A percentile compares a stretch with the other conserved stretches of the same genome.
Conservation (phyloP, 2,797 vertebrate species). For the Fundulus diaphanus region DNA sequence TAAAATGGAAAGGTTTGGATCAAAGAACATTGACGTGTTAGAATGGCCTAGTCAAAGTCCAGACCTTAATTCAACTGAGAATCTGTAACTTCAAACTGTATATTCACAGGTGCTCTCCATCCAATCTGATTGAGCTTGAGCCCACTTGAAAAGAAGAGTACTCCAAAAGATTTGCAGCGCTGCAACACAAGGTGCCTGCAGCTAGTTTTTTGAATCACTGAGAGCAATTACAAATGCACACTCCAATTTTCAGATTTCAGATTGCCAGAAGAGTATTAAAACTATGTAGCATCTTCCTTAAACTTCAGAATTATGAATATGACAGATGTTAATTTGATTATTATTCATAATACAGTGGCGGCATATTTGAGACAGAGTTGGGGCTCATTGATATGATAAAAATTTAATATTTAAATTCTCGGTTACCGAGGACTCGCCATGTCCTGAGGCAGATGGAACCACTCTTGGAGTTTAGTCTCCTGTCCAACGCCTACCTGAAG, state of each 20-base stretch:
- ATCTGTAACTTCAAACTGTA: no score
- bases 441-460: constrained; percentile 94
- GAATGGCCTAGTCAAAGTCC: no score
- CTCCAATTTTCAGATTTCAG: background rate
- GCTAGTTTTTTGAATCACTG: background rate
- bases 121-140: background rate
- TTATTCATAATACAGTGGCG: background rate
- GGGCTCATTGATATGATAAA: background rate
- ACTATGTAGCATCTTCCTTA: background rate
- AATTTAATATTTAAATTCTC: background rate
- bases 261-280: background rate
- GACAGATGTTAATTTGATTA: background rate
- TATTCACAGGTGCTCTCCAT: background rate
- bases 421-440: constrained; percentile 93
- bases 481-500: constrained; percentile 91
- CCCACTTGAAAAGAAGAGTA: background rate
- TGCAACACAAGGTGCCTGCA: background rate
- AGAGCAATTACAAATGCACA: background rate
- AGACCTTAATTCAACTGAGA: no score
- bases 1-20: background rate
- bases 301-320: background rate
- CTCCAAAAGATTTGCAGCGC: no score
- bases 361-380: background rate
- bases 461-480: constrained; percentile 93
- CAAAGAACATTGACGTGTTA: background rate